A percentile compares a stretch with the other conserved stretches of the same genome.
These are phyloP conservation scores for Drosophila yooni DNA, from an alignment of 2,888 invertebrate species.

Conservation along the genomic window DNA sequence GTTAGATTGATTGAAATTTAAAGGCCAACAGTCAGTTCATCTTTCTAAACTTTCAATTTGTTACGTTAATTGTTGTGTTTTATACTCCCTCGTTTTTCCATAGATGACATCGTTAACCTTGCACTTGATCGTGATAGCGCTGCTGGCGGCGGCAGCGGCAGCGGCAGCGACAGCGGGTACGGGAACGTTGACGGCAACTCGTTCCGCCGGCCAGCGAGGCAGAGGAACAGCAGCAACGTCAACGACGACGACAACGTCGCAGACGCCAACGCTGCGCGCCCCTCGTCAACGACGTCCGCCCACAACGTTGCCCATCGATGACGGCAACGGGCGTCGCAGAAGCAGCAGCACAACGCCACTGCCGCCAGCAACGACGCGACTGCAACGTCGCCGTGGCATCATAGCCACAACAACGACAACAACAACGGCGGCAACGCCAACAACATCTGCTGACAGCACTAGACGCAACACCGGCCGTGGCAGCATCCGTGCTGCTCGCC, in stretches of 20 bases:
- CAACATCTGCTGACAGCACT: conserved; percentile 7
- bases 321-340: conserved; percentile 44
- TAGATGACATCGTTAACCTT: conserved; percentile 84
- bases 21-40: too few species aligned
- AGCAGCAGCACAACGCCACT: conserved; percentile 51
- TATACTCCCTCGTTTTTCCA: background rate
- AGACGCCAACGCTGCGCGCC: conserved; percentile 85
- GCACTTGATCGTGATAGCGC: conserved; percentile 82
- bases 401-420: conserved; percentile 44
- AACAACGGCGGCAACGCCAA: conserved; percentile 27
- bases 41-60: background rate
- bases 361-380: conserved; percentile 52
- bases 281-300: conserved; percentile 79
- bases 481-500: conserved; percentile 59
- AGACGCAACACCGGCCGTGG: conserved; percentile 37
- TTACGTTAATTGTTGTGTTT: background rate
- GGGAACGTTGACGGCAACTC: conserved; percentile 31
- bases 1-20: too few species aligned
- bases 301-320: conserved; percentile 63
- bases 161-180: conserved; percentile 29
- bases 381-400: conserved; percentile 40
- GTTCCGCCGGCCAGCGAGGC: conserved; percentile 45
- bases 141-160: conserved; percentile 54
- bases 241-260: conserved; percentile 75
- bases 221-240: conserved; percentile 68